These are phyloP conservation scores for Diacarnus erythraeanus DNA, from an alignment of 37 sponge, comb jelly and placozoan species.

Conservation along the genomic window DNA sequence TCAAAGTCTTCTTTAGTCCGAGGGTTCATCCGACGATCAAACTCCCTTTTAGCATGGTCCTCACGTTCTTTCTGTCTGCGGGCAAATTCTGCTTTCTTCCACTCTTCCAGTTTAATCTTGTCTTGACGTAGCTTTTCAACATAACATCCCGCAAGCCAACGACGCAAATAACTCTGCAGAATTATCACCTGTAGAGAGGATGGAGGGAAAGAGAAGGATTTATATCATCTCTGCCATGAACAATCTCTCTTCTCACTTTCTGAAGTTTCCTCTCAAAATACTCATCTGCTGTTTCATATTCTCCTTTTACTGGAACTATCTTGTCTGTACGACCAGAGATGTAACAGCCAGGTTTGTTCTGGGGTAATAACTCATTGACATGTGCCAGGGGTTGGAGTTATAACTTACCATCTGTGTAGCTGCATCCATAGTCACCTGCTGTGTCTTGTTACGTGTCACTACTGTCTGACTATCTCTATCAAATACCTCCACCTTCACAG, in stretches of 20 bases:
- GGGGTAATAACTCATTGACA: neutral
- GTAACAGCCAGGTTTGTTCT: constrained; percentile 83
- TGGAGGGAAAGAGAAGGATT: too few relatives aligned
- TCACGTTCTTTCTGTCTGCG: constrained; percentile 72
- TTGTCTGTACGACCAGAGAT: constrained; percentile 55
- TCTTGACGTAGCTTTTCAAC: constrained; percentile 68
- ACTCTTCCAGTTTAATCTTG: constrained; percentile 35
- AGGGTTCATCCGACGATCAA: constrained; percentile 88
- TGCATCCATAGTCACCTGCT: constrained; percentile 83
- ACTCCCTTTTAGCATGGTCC: constrained; percentile 71
- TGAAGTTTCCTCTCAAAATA: constrained; percentile 65
- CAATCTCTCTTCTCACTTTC: constrained; percentile 34
- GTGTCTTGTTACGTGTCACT: constrained; percentile 48
- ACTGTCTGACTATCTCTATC: constrained; percentile 92
- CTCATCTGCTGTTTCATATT: constrained; percentile 88
- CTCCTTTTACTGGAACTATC: constrained; percentile 39
- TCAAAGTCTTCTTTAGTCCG: constrained; percentile 92
- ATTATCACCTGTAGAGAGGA: constrained; percentile 65
- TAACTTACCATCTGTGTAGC: constrained; percentile 91
- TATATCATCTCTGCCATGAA: neutral
- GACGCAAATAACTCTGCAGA: constrained; percentile 80
- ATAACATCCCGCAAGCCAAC: constrained; percentile 79
- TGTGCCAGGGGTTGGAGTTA: neutral
- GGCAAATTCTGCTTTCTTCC: constrained; percentile 60
- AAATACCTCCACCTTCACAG: constrained; percentile 9